Evolutionary conservation across 2,797 vertebrate genomes (phyloP), one percentile per base, ranked within the genome.

Genomic region (Channa striata): DNA sequence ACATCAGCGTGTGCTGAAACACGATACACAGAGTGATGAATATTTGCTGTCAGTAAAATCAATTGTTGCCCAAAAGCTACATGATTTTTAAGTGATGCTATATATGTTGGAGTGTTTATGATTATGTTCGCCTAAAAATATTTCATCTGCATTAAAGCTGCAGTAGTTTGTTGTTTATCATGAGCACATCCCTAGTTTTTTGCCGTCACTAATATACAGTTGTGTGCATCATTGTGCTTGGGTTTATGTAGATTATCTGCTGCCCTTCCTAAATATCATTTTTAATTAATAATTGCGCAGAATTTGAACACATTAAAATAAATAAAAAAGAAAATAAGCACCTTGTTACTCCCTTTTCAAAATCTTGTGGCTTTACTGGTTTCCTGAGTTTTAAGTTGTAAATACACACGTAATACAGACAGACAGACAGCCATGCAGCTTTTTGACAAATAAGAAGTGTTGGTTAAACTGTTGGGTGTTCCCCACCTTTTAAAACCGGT

Each of bases 391-490:
- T 40, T 67, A 14, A 81, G 58, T 47, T 60, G 61, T 20, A 78
- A 59, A 68, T 23, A 74, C n/a, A 54, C 14, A 67, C 30, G 57
- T 16, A 36, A 33, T 30, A 59, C 53, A 60, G 2, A 48, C 50
- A 25, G 47, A 33, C 47, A 64, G 33, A 53, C 21, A 16, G 53
- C 25, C 25, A 30, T 30, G 25, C 25, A 30, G 46, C 63, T 68
- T 50, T 19, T 72, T 60, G 64, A 68, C 68, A 61, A 51, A 79
- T 73, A 79, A 43, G 25, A 30, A 30, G 4, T 30, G 25, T 30
- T 72, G 63, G 81, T 72, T 68, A 68, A 79, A 75, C 67, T 61
- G 72, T 62, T 82, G 85, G 87, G 82, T 91, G 87, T 91, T 87
- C 75, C 62, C 75, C 60, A 46, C 59, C 60, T 84, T 80, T 79